A percentile compares a stretch with the other conserved stretches of the same genome.
Conservation (phyloP, 1,140 invertebrate genomes). For the Helicoverpa armigera region DNA sequence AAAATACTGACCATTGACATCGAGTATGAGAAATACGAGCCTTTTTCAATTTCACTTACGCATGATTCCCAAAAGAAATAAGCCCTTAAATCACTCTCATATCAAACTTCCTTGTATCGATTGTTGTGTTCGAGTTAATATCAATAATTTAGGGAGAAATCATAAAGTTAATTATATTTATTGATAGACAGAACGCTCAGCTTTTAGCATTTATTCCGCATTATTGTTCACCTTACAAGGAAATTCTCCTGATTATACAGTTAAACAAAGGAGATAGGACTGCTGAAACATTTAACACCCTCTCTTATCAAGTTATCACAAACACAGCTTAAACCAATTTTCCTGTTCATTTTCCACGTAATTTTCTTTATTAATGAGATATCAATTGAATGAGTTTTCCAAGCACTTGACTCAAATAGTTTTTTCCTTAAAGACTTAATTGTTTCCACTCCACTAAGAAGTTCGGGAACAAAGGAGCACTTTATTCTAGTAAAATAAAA, state of each 20-base stretch:
- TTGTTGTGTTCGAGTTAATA: slow-evolving; percentile 5
- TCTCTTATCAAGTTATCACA: too few relatives aligned
- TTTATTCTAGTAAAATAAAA: slow-evolving; percentile 2
- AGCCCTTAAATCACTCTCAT: not conserved
- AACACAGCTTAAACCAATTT: not conserved
- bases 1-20: too few relatives aligned
- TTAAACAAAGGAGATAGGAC: too few relatives aligned
- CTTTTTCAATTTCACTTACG: too few relatives aligned
- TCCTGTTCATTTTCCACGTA: not conserved
- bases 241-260: too few relatives aligned
- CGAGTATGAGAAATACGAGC: too few relatives aligned
- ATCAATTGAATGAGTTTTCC: slow-evolving; percentile 36
- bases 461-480: slow-evolving; percentile 16
- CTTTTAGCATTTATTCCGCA: too few relatives aligned
- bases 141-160: not conserved
- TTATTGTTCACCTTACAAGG: too few relatives aligned
- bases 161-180: not conserved
- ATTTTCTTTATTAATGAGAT: slow-evolving; percentile 18
- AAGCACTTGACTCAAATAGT: slow-evolving; percentile 36
- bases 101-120: not conserved
- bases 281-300: too few relatives aligned
- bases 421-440: slow-evolving; percentile 38
- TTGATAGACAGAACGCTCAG: too few relatives aligned
- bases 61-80: too few relatives aligned
- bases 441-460: slow-evolving; percentile 33